Evolutionary conservation across 2,797 vertebrate genomes (phyloP), one percentile per base, ranked within the genome.

Genomic region (Esox lucius): DNA sequence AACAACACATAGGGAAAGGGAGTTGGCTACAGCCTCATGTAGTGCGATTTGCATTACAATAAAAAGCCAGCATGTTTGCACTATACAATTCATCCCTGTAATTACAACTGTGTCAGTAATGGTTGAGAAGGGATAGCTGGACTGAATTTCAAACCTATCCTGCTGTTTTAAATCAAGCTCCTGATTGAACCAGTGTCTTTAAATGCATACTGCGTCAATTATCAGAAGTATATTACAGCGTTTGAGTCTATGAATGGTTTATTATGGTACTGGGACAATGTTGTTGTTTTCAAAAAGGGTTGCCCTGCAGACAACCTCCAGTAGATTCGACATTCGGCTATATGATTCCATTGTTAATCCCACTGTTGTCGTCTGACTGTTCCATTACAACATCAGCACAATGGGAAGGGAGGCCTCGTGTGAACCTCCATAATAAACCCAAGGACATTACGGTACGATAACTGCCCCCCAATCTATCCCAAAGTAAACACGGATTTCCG

Each of bases 21-120:
- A 70, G 72, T 74, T 39, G 68, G 67, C 31, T 56, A 61, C 39
- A 22, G 19, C 51, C 35, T 62, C 48, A 39, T 12, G 68, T 42
- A 62, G n/a, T 76, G 19, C 56, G 69, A 11, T 42, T 42, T 28
- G 33, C 53, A 77, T 61, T 68, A 84, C 80, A 86, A 86, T 80
- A 64, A 74, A 53, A 74, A 73, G 31, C 62, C 62, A 64, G 24
- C 15, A 28, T 28, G 13, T 9, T 31, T 28, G 2, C 62, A 15
- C 53, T 56, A 64, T 31, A 31, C 62, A 31, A 64, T 64, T 15
- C 26, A 31, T 65, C 13, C 26, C 26, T 65, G 15, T 65, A 28
- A 35, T 66, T 66, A 31, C 2, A 66, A 66, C 64, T 33, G 56
- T 22, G 19, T 59, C 22, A 2, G 15, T 59, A 19, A 22, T 22